Base-by-base conservation (phyloP, 1,140 invertebrate genomes). In the Homalodisca vitripennis region DNA sequence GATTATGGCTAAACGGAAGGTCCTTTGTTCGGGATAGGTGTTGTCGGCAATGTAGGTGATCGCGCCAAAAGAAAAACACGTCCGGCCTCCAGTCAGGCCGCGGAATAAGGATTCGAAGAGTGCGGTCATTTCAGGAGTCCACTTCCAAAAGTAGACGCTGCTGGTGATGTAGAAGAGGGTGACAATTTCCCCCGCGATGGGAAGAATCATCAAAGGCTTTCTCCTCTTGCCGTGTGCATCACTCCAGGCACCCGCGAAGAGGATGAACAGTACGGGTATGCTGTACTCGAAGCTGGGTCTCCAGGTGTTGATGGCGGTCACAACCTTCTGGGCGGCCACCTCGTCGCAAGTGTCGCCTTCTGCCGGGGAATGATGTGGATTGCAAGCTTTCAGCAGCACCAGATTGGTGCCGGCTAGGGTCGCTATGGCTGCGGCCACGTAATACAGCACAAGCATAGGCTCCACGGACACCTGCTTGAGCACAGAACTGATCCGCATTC, bases 21-120 rank as follows among this genome's bases (percentile, higher is more conserved):
- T 82, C 66, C 81, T 74, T 2, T 74, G 70, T 26, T 73, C 55
- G 0, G 73, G 57, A 2, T 72, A 68, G 6, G 78, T 77, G 27
- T 79, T 77, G 68, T 81, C 78, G 0, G 78, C 75, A 3, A 83
- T 77, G 66, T 80, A 82, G 29, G 81, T 81, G 69, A 81, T 81
- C 1, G 78, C 73, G 17, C 78, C 76, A 71, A 82, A 78, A 51
- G 80, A 75, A 6, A 80, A 71, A 1, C 77, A 78, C 1, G 79
- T 77, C 64, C 75, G 76, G 0, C 80, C 79, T 12, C 82, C 82
- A 27, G 77, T 76, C 1, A 83, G 24, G 47, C 71, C 62, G 14
- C 80, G 78, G 29, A 77, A 79, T 0, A 83, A 14, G 3, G 78
- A 46, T 31, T 76, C 74, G 47, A 79, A 78, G 73, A 32, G 77